Evolutionary conservation across 2,888 invertebrate genomes (phyloP), one percentile per base, ranked within the genome.

Genomic region (Yponomeuta sedellus): DNA sequence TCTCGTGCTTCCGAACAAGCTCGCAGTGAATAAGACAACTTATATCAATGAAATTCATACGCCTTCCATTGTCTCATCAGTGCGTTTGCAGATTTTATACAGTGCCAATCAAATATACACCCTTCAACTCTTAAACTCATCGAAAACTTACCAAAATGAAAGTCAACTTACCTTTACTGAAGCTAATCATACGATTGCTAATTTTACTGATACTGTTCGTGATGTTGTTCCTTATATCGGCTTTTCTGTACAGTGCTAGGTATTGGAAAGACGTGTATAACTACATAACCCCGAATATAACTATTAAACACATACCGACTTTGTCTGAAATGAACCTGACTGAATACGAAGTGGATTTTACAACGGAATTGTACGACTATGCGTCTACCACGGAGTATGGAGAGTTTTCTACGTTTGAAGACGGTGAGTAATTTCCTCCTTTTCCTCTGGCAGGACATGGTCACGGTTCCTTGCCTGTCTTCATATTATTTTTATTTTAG

Each of bases 251-350:
- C 67, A 88, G 87, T 71, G 74, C 77, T 0, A 79, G 77, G 67
- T 90, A 86, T 68, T 91, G 88, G 90, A 84, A 85, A 0, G 90
- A 91, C 70, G 71, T 89, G 0, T 82, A 90, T 61, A 87, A 81
- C 66, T 90, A 89, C 66, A 75, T 88, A 11, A 83, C 85, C 58
- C 82, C 85, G 0, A 88, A 91, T 70, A 85, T 91, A 39, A 90
- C 89, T 0, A 88, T 91, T 56, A 86, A 81, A 71, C 75, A 82
- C 44, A 88, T 90, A 70, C 84, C 86, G 0, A 88, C 83, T 1
- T 70, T 89, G 70, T 83, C 85, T 0, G 89, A 91, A 74, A 68
- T 90, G 1, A 78, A 85, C 71, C 56, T 82, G 16, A 82, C 80
- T 0, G 66, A 79, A 0, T 64, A 64, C 12, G 68, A 67, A 0